Conservation (phyloP, 2,797 vertebrate genomes). For the Carduelis carduelis region DNA sequence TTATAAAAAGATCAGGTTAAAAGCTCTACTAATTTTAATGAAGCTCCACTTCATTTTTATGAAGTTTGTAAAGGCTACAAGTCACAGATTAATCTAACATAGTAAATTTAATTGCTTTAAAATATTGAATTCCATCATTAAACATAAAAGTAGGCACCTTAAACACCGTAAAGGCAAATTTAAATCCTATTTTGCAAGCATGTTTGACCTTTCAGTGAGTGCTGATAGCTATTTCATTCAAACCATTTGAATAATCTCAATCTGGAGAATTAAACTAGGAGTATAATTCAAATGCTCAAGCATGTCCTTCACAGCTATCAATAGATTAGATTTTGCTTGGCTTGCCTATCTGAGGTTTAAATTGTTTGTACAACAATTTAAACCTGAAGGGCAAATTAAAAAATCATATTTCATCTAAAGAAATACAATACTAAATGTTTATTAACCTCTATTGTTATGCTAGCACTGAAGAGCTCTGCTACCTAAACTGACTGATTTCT, state of each 20-base stretch:
- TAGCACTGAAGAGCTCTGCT: neutral
- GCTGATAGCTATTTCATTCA: neutral
- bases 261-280: neutral
- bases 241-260: neutral
- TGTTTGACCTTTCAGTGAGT: neutral
- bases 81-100: neutral
- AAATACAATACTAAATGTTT: neutral
- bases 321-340: neutral
- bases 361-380: neutral
- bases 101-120: neutral
- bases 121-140: neutral
- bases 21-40: neutral
- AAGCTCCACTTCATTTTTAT: neutral
- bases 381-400: neutral
- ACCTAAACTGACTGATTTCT: neutral
- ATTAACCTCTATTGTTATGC: neutral
- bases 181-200: neutral
- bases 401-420: neutral
- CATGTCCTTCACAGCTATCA: neutral
- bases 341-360: neutral
- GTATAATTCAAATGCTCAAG: neutral
- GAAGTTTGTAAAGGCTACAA: neutral
- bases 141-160: neutral
- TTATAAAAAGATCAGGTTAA: neutral
- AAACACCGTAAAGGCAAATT: neutral